Evolutionary conservation across 1,140 invertebrate species (phyloP).

Genomic region (Batillaria attramentaria): DNA sequence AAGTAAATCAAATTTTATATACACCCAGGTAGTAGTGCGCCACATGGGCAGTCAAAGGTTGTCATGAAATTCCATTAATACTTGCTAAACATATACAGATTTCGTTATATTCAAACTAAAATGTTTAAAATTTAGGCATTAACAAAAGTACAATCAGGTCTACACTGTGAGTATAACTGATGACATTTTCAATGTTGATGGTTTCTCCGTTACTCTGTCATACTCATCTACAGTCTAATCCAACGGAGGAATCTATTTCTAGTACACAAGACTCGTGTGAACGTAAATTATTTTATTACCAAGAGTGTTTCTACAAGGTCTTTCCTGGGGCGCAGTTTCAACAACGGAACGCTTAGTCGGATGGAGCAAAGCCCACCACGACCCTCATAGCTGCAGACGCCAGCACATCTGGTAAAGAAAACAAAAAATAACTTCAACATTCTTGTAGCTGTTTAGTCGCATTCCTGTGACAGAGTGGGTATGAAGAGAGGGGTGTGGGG

Average conservation of each 20-base stretch:
- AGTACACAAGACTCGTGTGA: too few relatives aligned
- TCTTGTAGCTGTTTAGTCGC: too few relatives aligned
- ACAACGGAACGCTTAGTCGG: constrained; percentile 86
- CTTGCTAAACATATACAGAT: neutral
- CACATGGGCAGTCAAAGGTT: too few relatives aligned
- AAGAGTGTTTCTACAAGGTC: constrained; percentile 96
- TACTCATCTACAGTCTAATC: neutral
- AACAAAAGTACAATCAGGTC: too few relatives aligned
- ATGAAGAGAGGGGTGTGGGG: too few relatives aligned
- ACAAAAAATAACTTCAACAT: constrained; percentile 7
- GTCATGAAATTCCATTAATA: too few relatives aligned
- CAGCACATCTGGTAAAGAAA: constrained; percentile 79
- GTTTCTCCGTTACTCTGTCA: neutral
- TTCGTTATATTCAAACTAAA: neutral
- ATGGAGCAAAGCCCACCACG: constrained; percentile 83
- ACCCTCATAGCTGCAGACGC: constrained; percentile 85
- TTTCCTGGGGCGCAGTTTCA: constrained; percentile 92
- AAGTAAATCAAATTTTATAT: neutral
- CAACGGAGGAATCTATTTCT: neutral
- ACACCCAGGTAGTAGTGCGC: neutral
- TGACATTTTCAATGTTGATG: neutral
- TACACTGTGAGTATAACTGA: too few relatives aligned
- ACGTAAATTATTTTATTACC: too few relatives aligned
- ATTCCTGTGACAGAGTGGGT: too few relatives aligned
- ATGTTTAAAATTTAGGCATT: neutral